These are phyloP conservation scores for Actinostola sp. DNA, from an alignment of 92 coral and sea anemone genomes.

Conservation along the genomic window DNA sequence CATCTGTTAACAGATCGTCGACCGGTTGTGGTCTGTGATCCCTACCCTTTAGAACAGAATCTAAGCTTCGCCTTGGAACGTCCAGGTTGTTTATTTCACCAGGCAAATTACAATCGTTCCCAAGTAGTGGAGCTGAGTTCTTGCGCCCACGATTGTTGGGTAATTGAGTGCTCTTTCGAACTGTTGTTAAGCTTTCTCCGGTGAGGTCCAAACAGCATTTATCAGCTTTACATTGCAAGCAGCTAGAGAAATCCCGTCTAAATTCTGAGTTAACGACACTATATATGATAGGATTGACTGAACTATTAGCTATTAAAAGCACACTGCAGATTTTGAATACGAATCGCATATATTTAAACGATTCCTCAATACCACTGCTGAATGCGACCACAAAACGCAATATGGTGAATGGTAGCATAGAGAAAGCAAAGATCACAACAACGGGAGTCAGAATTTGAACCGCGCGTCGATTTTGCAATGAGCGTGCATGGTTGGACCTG, in stretches of 20 bases:
- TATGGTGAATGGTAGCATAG: constrained; percentile 64
- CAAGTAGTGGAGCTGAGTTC: constrained; percentile 21
- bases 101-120: not conserved
- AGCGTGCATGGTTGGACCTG: constrained; percentile 24
- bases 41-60: constrained; percentile 1
- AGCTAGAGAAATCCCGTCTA: constrained; percentile 73
- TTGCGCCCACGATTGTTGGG: constrained; percentile 1
- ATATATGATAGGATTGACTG: constrained; percentile 85
- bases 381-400: constrained; percentile 40
- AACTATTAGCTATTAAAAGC: constrained; percentile 61
- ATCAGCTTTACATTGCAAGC: constrained; percentile 46
- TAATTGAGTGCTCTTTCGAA: constrained; percentile 34
- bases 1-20: too few relatives aligned
- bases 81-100: not conserved
- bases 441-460: constrained; percentile 80
- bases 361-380: not conserved
- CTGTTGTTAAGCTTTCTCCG: constrained; percentile 41
- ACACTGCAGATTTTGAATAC: constrained; percentile 47
- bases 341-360: constrained; percentile 28
- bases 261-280: constrained; percentile 84
- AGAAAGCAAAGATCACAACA: constrained; percentile 77
- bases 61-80: not conserved
- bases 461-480: constrained; percentile 83
- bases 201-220: constrained; percentile 49
- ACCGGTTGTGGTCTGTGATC: not conserved